Conservation (phyloP, 1,140 invertebrate genomes). For the Drosophila pseudoobscura region DNA sequence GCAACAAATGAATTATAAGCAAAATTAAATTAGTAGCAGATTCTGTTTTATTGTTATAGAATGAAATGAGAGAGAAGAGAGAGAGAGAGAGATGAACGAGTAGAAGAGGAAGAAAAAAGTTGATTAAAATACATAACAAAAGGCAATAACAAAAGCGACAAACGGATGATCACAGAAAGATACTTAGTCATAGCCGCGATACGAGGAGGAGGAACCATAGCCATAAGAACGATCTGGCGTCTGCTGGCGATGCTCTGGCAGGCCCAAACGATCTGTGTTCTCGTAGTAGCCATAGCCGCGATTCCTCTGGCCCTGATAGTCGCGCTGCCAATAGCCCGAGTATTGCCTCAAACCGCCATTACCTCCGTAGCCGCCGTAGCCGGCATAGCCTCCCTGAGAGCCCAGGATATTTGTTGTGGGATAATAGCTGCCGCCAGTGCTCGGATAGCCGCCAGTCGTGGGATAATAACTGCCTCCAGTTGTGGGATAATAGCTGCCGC, state of each 20-base stretch:
- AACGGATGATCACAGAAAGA: slow-evolving; percentile 14
- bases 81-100: too few relatives aligned
- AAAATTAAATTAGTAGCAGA: slow-evolving; percentile 44
- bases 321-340: slow-evolving; percentile 81
- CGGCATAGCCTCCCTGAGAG: slow-evolving; percentile 66
- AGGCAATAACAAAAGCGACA: slow-evolving; percentile 15
- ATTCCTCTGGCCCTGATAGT: slow-evolving; percentile 77
- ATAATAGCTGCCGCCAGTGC: slow-evolving; percentile 52
- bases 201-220: slow-evolving; percentile 5
- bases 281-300: slow-evolving; percentile 78
- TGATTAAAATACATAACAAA: neutral
- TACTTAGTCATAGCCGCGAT: slow-evolving; percentile 70
- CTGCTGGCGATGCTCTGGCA: slow-evolving; percentile 38
- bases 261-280: slow-evolving; percentile 75
- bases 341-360: slow-evolving; percentile 83
- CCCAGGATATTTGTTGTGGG: slow-evolving; percentile 76
- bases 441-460: slow-evolving; percentile 28
- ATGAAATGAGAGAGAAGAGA: neutral
- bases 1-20: slow-evolving; percentile 44
- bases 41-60: slow-evolving; percentile 37
- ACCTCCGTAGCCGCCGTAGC: slow-evolving; percentile 83
- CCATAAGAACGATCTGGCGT: slow-evolving; percentile 48
- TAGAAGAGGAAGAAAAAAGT: slow-evolving; percentile 23
- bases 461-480: slow-evolving; percentile 17
- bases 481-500: slow-evolving; percentile 60